These are phyloP conservation scores for Thalassoma bifasciatum DNA, from an alignment of 2,113 vertebrate genomes.

Conservation along the genomic window DNA sequence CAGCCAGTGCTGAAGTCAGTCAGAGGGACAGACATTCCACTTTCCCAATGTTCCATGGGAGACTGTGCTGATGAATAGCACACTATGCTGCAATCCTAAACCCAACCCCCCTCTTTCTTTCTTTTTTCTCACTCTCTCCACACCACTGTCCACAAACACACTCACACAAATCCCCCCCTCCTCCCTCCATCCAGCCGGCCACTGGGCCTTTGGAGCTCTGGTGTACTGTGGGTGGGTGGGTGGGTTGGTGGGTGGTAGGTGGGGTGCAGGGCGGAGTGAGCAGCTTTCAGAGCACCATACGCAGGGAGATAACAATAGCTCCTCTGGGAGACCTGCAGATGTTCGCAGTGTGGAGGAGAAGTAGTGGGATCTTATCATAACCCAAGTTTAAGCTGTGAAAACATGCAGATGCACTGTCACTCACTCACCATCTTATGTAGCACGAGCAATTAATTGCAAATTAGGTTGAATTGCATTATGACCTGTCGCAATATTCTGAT, in stretches of 20 bases:
- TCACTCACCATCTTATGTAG: no score
- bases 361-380: conserved; percentile 58
- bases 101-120: conserved; percentile 58
- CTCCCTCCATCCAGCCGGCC: conserved; percentile 63
- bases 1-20: conserved; percentile 76
- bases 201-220: conserved; percentile 74
- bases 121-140: conserved; percentile 61
- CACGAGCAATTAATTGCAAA: no score
- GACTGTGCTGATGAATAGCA: conserved; percentile 77
- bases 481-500: no score
- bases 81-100: conserved; percentile 71
- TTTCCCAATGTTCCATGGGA: conserved; percentile 84
- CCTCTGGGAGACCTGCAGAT: conserved; percentile 84
- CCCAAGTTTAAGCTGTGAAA: conserved; percentile 59
- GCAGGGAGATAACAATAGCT: conserved; percentile 82
- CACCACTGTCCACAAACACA: conserved; percentile 65
- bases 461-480: no score
- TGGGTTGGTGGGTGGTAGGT: conserved; percentile 67
- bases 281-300: conserved; percentile 75
- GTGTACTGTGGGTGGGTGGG: conserved; percentile 69
- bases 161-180: conserved; percentile 27
- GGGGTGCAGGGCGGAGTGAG: conserved; percentile 70
- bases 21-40: conserved; percentile 83
- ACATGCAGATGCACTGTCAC: conserved; percentile 40
- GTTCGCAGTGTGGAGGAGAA: conserved; percentile 66